These are phyloP conservation scores for Agelastica alni DNA, from an alignment of 2,888 invertebrate genomes.

Conservation along the genomic window DNA sequence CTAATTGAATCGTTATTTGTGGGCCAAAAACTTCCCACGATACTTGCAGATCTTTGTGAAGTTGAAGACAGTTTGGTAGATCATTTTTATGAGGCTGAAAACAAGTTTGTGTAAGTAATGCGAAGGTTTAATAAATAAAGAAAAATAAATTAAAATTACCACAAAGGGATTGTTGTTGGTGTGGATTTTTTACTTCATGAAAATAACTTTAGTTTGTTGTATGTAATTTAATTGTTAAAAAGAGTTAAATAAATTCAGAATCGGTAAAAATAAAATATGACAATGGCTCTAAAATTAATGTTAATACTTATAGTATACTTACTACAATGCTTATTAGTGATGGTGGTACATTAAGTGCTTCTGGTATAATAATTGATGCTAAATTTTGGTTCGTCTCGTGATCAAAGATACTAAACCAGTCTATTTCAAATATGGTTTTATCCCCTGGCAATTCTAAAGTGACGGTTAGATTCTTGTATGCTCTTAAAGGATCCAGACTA, in stretches of 20 bases:
- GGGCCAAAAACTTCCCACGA: conserved; percentile 92
- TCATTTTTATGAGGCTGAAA: conserved; percentile 64
- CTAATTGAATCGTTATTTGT: conserved; percentile 81
- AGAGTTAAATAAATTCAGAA: too few species aligned
- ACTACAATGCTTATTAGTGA: conserved; percentile 69
- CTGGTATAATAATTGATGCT: conserved; percentile 77
- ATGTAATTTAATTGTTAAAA: too few species aligned
- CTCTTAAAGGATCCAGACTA: conserved; percentile 78
- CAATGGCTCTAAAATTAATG: not conserved
- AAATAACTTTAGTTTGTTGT: too few species aligned
- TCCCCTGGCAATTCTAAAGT: conserved; percentile 79
- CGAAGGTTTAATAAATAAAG: too few species aligned
- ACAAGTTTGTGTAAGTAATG: too few species aligned
- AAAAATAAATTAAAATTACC: too few species aligned
- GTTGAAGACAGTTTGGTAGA: conserved; percentile 82
- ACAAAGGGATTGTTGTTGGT: too few species aligned
- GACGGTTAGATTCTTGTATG: conserved; percentile 75
- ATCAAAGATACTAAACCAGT: conserved; percentile 85
- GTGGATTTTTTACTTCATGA: too few species aligned
- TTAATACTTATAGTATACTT: conserved; percentile 35
- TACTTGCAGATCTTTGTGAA: conserved; percentile 82
- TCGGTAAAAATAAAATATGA: too few species aligned
- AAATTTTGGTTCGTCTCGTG: conserved; percentile 67
- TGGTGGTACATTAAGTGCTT: conserved; percentile 84
- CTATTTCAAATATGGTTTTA: conserved; percentile 76